Evolutionary conservation across 1,140 invertebrate genomes (phyloP).

Genomic region (Pseudomyrmex sp.): DNA sequence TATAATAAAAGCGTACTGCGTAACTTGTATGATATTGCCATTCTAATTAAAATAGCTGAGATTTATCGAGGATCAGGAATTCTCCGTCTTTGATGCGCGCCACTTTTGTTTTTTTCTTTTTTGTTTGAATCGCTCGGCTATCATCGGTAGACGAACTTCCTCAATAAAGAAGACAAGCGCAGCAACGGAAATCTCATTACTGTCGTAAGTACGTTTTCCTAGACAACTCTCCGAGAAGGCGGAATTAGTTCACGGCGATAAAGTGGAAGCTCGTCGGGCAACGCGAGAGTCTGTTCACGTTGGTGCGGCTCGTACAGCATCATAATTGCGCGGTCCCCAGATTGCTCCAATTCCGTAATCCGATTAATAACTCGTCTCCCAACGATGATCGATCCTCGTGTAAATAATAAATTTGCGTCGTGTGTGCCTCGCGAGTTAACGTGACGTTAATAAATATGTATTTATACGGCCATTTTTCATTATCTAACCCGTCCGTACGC

Average conservation of each 20-base stretch:
- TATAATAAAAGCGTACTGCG: no score
- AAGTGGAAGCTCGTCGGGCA: slow-evolving; percentile 6
- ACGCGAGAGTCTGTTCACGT: slow-evolving; percentile 44
- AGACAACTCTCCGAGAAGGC: not conserved
- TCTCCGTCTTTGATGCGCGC: no score
- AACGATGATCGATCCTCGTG: not conserved
- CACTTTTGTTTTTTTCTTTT: not conserved
- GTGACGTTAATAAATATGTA: slow-evolving; percentile 16
- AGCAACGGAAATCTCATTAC: slow-evolving; percentile 43
- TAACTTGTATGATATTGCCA: not conserved
- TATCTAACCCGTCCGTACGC: not conserved
- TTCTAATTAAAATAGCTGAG: slow-evolving; percentile 3
- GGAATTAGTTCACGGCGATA: slow-evolving; percentile 51
- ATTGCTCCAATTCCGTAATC: slow-evolving; percentile 27
- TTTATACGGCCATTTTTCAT: slow-evolving; percentile 28
- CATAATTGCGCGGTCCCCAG: slow-evolving; percentile 24
- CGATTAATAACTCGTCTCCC: slow-evolving; percentile 32
- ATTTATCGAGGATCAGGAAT: slow-evolving; percentile 12
- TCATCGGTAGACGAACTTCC: slow-evolving; percentile 24
- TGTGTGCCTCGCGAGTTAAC: slow-evolving; percentile 10
- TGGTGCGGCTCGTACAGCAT: slow-evolving; percentile 30
- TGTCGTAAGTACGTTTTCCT: slow-evolving; percentile 26
- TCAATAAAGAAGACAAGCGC: slow-evolving; percentile 12
- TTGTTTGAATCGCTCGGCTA: not conserved
- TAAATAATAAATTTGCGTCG: slow-evolving; percentile 45